A percentile compares a stretch with the other conserved stretches of the same genome.
Evolutionary conservation across 1,140 invertebrate genomes (phyloP).

Genomic region (Harpegnathos saltator): DNA sequence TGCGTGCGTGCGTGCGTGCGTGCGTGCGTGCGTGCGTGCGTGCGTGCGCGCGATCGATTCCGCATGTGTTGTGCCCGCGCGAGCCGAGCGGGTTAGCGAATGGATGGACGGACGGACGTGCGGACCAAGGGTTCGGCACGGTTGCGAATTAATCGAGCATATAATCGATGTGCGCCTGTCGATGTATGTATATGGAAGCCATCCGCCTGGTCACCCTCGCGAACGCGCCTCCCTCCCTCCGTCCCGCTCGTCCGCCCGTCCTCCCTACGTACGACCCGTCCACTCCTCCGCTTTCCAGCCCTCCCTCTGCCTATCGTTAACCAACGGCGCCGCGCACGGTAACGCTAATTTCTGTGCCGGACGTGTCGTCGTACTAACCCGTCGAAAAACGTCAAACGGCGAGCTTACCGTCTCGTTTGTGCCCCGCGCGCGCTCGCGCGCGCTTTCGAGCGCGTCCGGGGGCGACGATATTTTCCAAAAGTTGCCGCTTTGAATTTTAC

Average conservation of each 20-base stretch:
- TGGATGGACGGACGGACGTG: slow-evolving; percentile 64
- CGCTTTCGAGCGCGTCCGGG: slow-evolving; percentile 52
- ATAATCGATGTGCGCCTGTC: slow-evolving; percentile 84
- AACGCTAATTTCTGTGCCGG: slow-evolving; percentile 80
- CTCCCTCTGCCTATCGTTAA: slow-evolving; percentile 77
- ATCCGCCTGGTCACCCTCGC: slow-evolving; percentile 76
- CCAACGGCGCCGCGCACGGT: slow-evolving; percentile 73
- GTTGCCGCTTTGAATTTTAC: slow-evolving; percentile 62
- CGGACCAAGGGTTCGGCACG: slow-evolving; percentile 74
- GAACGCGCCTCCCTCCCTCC: slow-evolving; percentile 68
- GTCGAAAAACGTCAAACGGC: slow-evolving; percentile 68
- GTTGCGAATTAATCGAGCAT: slow-evolving; percentile 85
- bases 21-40: slow-evolving; percentile 39
- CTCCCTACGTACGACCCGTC: not conserved
- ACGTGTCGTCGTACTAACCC: slow-evolving; percentile 62
- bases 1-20: slow-evolving; percentile 37
- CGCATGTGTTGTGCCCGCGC: slow-evolving; percentile 62
- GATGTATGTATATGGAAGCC: slow-evolving; percentile 76
- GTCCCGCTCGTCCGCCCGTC: slow-evolving; percentile 60
- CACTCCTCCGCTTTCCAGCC: slow-evolving; percentile 31
- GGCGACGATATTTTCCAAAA: slow-evolving; percentile 60
- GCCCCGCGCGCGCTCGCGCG: slow-evolving; percentile 14
- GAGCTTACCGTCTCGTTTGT: slow-evolving; percentile 60
- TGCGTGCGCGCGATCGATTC: slow-evolving; percentile 71
- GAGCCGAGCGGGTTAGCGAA: slow-evolving; percentile 67